Conservation (phyloP, 2,888 invertebrate genomes). For the Hirtodrosophila trivittata region DNA sequence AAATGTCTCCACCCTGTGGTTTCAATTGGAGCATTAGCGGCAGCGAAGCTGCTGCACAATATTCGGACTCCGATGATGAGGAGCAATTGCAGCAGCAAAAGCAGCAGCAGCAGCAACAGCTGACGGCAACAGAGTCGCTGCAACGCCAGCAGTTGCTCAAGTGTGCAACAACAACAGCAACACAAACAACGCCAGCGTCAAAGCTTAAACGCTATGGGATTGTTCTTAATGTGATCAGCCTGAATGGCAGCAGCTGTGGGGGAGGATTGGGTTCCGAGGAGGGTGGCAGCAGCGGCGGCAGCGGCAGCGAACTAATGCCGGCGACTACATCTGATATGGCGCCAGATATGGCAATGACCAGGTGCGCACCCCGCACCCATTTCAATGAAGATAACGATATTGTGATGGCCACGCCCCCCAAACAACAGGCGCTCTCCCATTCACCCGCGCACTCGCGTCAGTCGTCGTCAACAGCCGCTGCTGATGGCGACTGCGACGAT, state of each 20-base stretch:
- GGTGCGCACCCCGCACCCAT: conserved; percentile 67
- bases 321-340: not conserved
- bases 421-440: conserved; percentile 60
- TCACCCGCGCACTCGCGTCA: conserved; percentile 51
- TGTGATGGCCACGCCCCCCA: conserved; percentile 68
- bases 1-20: conserved; percentile 82
- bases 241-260: conserved; percentile 65
- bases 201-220: conserved; percentile 83
- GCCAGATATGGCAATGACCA: conserved; percentile 34
- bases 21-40: conserved; percentile 83
- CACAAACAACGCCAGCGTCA: conserved; percentile 57
- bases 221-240: conserved; percentile 81
- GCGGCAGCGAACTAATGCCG: conserved; percentile 6
- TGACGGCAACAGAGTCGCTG: conserved; percentile 44
- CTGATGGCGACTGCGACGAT: conserved; percentile 10
- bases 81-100: conserved; percentile 64
- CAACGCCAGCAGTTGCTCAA: conserved; percentile 54
- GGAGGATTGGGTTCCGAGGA: conserved; percentile 24
- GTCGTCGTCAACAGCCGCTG: conserved; percentile 24
- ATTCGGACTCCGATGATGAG: conserved; percentile 78
- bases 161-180: conserved; percentile 27
- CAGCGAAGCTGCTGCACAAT: conserved; percentile 69
- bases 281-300: conserved; percentile 2
- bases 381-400: conserved; percentile 79
- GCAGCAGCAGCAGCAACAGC: conserved; percentile 54